phyloP scores from a whole-genome alignment of 2,113 vertebrate species.

The Saimiri boliviensis region DNA sequence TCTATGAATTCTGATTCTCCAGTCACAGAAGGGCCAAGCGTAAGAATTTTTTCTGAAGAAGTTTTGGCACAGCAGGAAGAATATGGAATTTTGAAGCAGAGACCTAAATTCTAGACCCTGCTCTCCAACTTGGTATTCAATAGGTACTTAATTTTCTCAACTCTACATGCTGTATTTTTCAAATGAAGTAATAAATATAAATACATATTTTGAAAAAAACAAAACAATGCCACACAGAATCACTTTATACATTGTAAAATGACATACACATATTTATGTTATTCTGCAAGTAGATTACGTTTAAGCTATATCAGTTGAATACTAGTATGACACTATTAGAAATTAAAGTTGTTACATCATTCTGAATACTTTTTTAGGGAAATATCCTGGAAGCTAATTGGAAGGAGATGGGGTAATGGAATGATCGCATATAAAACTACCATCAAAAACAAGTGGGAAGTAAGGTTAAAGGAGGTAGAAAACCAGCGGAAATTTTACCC shows the following conservation, averaged over 20 bases:
- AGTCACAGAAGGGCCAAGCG: not conserved
- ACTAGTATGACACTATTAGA: not conserved
- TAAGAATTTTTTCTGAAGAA: not conserved
- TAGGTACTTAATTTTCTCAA: not conserved
- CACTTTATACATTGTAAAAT: not conserved
- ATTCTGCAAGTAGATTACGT: not conserved
- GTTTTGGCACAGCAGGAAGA: not conserved
- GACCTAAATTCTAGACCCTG: not conserved
- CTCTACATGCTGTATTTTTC: not conserved
- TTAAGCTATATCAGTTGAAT: not conserved
- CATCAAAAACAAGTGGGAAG: not conserved
- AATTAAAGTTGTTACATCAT: slow-evolving; percentile 42
- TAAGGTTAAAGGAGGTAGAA: not conserved
- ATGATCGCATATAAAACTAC: not conserved
- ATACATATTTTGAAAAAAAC: not conserved
- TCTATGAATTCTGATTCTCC: not conserved
- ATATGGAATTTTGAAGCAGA: not conserved
- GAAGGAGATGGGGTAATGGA: not conserved
- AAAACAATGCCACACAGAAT: not conserved
- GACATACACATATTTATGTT: not conserved
- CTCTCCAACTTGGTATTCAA: not conserved
- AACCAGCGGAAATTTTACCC: not conserved
- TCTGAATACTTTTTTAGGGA: not conserved
- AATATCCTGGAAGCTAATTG: slow-evolving; percentile 6
- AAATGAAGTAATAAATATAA: not conserved